Evolutionary conservation across 2,888 invertebrate species (phyloP), one percentile per base, ranked within the genome.

Genomic region (Dioctria rufipes): DNA sequence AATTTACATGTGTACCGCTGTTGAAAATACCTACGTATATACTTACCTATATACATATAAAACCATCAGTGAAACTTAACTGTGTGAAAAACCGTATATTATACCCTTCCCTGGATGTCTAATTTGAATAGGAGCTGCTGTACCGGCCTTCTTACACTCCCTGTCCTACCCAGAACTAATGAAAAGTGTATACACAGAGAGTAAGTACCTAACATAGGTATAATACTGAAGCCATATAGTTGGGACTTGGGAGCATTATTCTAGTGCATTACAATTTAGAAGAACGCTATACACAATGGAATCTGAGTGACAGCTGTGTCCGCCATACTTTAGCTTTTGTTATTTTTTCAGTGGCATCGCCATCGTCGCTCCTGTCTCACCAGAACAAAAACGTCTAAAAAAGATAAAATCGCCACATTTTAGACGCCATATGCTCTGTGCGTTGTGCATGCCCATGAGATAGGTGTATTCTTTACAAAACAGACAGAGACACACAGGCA

Each of bases 301-400:
- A 66, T 69, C 71, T 82, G 81, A 81, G 61, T 81, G 82, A 82
- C 82, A 82, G 82, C 81, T 82, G 82, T 81, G 82, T 81, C 82
- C 78, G 82, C 82, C 82, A 82, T 82, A 58, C 80, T 80, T 43
- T 78, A 25, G 37, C 67, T 69, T 66, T 79, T 79, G 49, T 66
- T 65, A 39, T 51, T 66, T 66, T 78, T 60, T 58, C 51, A 43
- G 46, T 69, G 69, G 25, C 51, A 37, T 65, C 54, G 39, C 78
- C 51, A 25, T 25, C 25, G 61, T 78, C 49, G 54, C 60, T 75
- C 46, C 67, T 69, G 69, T 40, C 71, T 80, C 71, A 60, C 42
- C 3, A 37, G 58, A 58, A 75, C 58, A 71, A 80, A 25, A 60
- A 80, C 51, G 40, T 69, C 61, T 25, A 61, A 80, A 71, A 79